Conservation (phyloP, 2,888 invertebrate species). For the Netelia fuscicornis region DNA sequence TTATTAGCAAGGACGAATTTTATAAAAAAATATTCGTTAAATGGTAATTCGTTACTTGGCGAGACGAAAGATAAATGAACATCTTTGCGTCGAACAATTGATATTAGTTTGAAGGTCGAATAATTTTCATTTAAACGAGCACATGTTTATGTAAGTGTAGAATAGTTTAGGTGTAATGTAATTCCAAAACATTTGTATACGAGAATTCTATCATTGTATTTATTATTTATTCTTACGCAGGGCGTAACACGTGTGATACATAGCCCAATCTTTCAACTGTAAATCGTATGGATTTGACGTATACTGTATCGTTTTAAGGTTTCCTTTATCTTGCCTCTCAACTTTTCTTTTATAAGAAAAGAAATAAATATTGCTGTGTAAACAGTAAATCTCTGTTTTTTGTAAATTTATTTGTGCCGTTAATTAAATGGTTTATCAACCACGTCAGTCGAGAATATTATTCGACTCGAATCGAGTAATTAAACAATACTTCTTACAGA, state of each 20-base stretch:
- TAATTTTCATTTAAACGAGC: neutral
- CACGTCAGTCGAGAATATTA: too few relatives aligned
- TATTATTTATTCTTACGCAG: slow-evolving; percentile 12
- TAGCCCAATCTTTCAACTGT: neutral
- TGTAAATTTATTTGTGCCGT: slow-evolving; percentile 1
- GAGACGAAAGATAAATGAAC: too few relatives aligned
- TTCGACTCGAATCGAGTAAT: neutral
- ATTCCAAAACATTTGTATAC: neutral
- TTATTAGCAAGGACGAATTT: neutral
- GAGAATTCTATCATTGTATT: slow-evolving; percentile 12
- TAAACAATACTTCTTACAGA: neutral
- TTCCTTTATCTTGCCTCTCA: neutral
- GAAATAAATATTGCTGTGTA: slow-evolving; percentile 2
- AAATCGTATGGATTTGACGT: neutral
- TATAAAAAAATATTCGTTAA: too few relatives aligned
- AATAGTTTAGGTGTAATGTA: slow-evolving; percentile 12
- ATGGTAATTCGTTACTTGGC: too few relatives aligned
- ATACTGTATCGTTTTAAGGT: neutral
- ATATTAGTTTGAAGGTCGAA: neutral
- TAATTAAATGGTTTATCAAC: neutral
- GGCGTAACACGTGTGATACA: slow-evolving; percentile 22
- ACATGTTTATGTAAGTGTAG: neutral
- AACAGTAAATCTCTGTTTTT: slow-evolving; percentile 9
- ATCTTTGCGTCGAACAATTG: too few relatives aligned
- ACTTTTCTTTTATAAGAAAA: neutral